Evolutionary conservation across 2,888 invertebrate genomes (phyloP), one percentile per base, ranked within the genome.

Genomic region (Phragmatobia fuliginosa): DNA sequence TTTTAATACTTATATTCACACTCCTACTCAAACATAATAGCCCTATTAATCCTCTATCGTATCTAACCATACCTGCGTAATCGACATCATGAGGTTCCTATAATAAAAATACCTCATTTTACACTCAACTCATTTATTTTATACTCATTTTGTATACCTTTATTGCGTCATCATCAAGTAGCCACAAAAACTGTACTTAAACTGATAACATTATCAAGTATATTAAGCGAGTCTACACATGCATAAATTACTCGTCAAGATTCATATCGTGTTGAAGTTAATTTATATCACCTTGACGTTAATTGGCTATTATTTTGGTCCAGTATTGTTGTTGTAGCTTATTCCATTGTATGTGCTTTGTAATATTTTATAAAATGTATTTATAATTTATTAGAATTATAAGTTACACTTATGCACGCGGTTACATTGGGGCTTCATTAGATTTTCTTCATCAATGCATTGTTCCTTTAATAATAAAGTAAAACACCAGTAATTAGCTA

Each of bases 291-390:
- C 3, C 28, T 28, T 41, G 62, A 62, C 21, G 41, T 62, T 41
- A 62, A 62, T 62, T 38, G 38, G 38, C 62, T 62, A 10, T 62
- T 41, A 62, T 62, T 62, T 62, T 62, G 21, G 18, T 62, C 28
- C 31, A 56, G 52, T 52, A 28, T 16, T 56, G 7, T 16, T 28
- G 56, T 28, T 56, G 56, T 56, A 16, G 14, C 56, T 28, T 56
- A 56, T 56, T 56, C 16, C 14, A 28, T 25, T 56, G 52, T 52
- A 52, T 25, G 52, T 25, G 28, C 28, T 56, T 56, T 28, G 28
- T 28, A 49, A 7, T 2, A 52, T 25, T 56, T 56, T 56, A 16
- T 56, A 28, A 56, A 56, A 16, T 6, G 16, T 52, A 52, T 52
- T 25, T 28, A 25, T 25, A 25, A 52, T 25, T 52, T 28, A 52